Base-by-base conservation (phyloP, 30 jellyfish, hydroid and myxozoan genomes). In the Rhopilema esculentum region DNA sequence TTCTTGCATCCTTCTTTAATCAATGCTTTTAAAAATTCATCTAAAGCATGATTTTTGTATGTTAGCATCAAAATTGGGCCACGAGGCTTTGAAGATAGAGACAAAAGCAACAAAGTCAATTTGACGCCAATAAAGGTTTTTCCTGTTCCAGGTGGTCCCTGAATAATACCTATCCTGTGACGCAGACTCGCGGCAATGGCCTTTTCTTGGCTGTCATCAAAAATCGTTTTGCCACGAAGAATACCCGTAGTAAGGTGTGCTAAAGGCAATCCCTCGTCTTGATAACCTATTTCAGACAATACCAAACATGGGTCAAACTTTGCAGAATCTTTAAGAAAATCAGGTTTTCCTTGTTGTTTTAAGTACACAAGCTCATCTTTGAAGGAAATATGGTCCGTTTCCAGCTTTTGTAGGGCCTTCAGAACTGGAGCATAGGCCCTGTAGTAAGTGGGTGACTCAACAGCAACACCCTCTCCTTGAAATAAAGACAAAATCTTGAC, bases 111-210 rank as follows among this genome's bases (percentile, higher is more conserved):
- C 22, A 69, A 76, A 17, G 74, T 73, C 79, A 90, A 49, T 52
- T 90, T 77, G 28, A 90, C 87, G 16, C 97, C 97, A 28, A 90
- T 69, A 71, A 82, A 90, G 0, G 94, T 82, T 33, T 90, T 90
- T 7, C 97, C 97, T 27, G 94, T 79, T 8, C 97, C 97, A 9
- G 97, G 97, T 0, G 97, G 97, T 7, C 97, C 97, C 67, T 90
- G 97, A 82, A 90, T 82, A 52, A 90, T 81, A 21, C 90, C 97
- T 15, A 90, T 68, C 33, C 82, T 72, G 66, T 73, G 62, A 21
- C 75, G 19, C 21, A 90, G 69, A 22, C 86, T 40, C n/a, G 66
- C 75, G 16, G 28, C 76, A 16, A 90, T 28, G 23, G 97, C 97
- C 21, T 27, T 48, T 40, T 64, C 81, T 78, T 90, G 97, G 49